A percentile compares a stretch with the other conserved stretches of the same genome.
phyloP scores from a whole-genome alignment of 1,140 invertebrate species.

The Zaprionus ghesquierei region DNA sequence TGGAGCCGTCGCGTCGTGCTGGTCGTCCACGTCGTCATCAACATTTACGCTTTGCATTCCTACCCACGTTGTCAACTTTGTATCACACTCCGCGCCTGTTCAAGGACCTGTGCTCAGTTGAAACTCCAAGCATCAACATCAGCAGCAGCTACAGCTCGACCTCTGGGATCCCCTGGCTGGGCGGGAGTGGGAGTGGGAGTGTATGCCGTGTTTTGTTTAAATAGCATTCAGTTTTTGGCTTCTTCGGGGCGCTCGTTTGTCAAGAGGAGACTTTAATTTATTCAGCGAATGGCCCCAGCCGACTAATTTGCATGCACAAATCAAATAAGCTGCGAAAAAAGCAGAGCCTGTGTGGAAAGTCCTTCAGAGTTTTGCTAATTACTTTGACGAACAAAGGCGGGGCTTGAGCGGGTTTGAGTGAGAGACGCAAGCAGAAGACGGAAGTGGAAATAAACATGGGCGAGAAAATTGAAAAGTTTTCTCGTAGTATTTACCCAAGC shows the following conservation, averaged over 20 bases:
- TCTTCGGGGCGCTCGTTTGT: constrained; percentile 37
- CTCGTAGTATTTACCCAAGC: constrained; percentile 2
- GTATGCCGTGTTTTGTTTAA: constrained; percentile 42
- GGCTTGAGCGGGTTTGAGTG: constrained; percentile 52
- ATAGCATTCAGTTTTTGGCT: constrained; percentile 57
- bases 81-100: constrained; percentile 56
- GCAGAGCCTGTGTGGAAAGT: constrained; percentile 42
- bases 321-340: constrained; percentile 69
- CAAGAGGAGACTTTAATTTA: constrained; percentile 56
- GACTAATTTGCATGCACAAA: constrained; percentile 79
- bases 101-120: constrained; percentile 71
- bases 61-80: constrained; percentile 34
- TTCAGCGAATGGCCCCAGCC: constrained; percentile 71
- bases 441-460: constrained; percentile 57
- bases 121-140: constrained; percentile 62
- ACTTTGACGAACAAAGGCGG: constrained; percentile 78
- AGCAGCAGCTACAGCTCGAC: constrained; percentile 30
- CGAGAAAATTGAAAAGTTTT: constrained; percentile 71
- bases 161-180: constrained; percentile 28
- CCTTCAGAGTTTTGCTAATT: constrained; percentile 72
- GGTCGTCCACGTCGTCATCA: constrained; percentile 26
- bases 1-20: constrained; percentile 45
- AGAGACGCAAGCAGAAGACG: constrained; percentile 68
- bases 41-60: constrained; percentile 7
- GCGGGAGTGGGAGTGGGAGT: background rate